Conservation (phyloP, 2,797 vertebrate species). For the Molossus molossus region DNA sequence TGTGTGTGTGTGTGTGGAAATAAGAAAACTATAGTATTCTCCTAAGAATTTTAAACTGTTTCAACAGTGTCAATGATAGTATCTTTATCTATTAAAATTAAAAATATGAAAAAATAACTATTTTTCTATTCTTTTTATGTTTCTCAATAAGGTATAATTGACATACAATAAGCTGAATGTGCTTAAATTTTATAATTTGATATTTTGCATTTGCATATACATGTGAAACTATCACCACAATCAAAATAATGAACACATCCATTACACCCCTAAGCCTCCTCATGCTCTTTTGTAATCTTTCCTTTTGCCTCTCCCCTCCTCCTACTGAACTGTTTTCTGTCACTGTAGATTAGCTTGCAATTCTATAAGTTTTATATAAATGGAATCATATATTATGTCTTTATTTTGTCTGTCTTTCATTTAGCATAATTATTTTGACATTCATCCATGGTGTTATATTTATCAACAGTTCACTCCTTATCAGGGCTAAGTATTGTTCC, state of each 20-base stretch:
- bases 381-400: neutral
- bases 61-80: neutral
- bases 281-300: neutral
- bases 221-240: neutral
- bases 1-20: neutral
- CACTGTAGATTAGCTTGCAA: neutral
- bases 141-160: neutral
- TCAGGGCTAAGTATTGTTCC: neutral
- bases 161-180: neutral
- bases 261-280: neutral
- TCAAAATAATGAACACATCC: neutral
- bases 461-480: neutral
- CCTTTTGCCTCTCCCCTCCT: neutral
- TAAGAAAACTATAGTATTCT: neutral
- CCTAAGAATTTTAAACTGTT: neutral
- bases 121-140: neutral
- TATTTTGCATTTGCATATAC: neutral
- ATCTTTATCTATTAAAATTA: neutral
- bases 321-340: neutral
- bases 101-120: neutral
- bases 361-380: neutral
- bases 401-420: constrained; percentile 16
- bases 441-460: neutral
- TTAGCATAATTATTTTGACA: constrained; percentile 20
- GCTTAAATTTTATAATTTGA: constrained; percentile 28